Conservation (phyloP, 2,113 vertebrate species). For the Tricholaema leucomelas region DNA sequence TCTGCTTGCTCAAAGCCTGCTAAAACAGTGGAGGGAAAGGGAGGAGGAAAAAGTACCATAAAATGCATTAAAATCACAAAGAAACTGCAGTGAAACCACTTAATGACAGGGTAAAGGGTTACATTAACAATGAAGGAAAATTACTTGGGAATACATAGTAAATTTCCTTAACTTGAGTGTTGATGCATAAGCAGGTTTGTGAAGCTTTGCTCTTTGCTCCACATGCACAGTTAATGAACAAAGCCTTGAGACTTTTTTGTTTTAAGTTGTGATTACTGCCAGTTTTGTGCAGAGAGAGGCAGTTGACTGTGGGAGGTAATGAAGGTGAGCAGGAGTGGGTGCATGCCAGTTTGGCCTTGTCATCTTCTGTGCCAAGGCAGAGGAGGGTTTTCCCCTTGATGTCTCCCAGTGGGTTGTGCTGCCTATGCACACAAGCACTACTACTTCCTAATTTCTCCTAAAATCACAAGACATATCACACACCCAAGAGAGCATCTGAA, state of each 20-base stretch:
- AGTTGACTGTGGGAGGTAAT: not conserved
- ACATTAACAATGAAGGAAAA: not conserved
- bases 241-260: not conserved
- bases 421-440: accelerated
- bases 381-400: not conserved
- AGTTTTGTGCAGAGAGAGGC: not conserved
- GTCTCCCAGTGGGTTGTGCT: not conserved
- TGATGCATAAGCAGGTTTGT: not conserved
- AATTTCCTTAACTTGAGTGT: not conserved
- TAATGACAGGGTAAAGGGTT: not conserved
- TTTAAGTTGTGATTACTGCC: not conserved
- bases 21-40: not conserved
- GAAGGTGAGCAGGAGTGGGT: not conserved
- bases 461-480: accelerated
- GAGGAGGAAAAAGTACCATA: not conserved
- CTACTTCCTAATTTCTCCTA: not conserved
- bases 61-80: not conserved
- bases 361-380: not conserved
- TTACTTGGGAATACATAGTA: not conserved
- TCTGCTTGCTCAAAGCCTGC: not conserved
- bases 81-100: not conserved
- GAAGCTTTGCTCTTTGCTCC: not conserved
- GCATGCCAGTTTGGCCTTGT: not conserved
- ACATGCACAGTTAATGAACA: not conserved
- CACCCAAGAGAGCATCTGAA: not conserved